These are phyloP conservation scores for Sarcoramphus papa DNA, from an alignment of 2,797 vertebrate species.

Conservation along the genomic window DNA sequence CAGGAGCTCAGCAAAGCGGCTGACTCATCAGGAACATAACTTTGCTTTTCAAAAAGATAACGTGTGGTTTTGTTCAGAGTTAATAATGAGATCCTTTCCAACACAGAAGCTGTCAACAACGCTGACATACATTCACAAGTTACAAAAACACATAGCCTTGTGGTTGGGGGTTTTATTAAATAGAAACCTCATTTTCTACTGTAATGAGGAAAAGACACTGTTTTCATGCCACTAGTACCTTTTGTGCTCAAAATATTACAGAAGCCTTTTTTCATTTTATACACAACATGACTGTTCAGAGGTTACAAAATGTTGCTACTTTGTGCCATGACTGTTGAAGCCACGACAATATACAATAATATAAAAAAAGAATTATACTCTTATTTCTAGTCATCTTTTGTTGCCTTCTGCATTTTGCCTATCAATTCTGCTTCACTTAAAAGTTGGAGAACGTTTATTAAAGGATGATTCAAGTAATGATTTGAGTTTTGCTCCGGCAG, in stretches of 20 bases:
- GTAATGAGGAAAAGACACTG: not conserved
- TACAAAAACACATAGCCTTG: constrained; percentile 21
- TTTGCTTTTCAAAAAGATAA: constrained; percentile 15
- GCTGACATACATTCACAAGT: not conserved
- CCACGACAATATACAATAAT: not conserved
- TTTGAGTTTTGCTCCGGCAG: not conserved
- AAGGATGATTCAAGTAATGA: not conserved
- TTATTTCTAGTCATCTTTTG: not conserved
- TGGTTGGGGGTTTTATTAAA: constrained; percentile 23
- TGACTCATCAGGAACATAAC: constrained; percentile 13
- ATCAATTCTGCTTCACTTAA: not conserved
- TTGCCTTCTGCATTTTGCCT: not conserved
- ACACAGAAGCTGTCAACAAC: constrained; percentile 38
- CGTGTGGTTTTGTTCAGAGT: constrained; percentile 40
- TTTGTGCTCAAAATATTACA: constrained; percentile 17
- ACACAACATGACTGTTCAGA: not conserved
- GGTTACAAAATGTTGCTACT: not conserved
- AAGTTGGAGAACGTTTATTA: not conserved
- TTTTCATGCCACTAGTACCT: not conserved
- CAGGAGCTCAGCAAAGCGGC: constrained; percentile 8
- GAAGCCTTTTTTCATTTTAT: not conserved
- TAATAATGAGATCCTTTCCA: constrained; percentile 51
- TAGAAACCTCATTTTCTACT: constrained; percentile 40
- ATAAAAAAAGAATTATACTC: not conserved
- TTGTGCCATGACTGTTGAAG: not conserved